Conservation (phyloP, 2,797 vertebrate genomes). For the Pogoniulus pusillus region DNA sequence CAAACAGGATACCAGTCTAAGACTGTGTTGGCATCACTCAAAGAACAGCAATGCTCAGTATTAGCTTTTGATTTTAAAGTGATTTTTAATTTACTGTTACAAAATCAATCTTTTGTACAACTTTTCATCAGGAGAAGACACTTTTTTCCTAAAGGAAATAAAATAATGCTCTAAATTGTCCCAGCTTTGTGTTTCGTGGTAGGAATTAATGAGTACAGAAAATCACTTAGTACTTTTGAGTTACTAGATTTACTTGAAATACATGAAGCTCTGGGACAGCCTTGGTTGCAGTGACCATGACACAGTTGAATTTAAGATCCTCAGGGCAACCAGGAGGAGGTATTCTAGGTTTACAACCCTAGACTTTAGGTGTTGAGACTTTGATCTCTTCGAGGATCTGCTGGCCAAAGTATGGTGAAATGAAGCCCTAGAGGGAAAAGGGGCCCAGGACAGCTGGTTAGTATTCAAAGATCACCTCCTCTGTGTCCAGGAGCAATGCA, state of each 20-base stretch:
- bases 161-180: slow-evolving; percentile 34
- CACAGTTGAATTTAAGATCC: no score
- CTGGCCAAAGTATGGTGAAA: no score
- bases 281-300: no score
- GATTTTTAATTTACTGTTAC: slow-evolving; percentile 41
- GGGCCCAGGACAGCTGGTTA: no score
- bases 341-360: no score
- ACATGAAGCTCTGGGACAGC: no score
- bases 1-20: slow-evolving; percentile 8
- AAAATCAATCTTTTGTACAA: slow-evolving; percentile 56
- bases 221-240: slow-evolving; percentile 52
- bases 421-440: no score
- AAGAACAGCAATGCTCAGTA: not conserved
- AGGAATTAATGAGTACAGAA: slow-evolving; percentile 32
- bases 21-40: slow-evolving; percentile 15
- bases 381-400: no score
- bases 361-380: no score
- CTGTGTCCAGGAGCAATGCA: no score
- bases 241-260: slow-evolving; percentile 44
- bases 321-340: no score
- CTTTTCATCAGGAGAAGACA: slow-evolving; percentile 51
- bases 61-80: slow-evolving; percentile 37
- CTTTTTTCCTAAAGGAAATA: slow-evolving; percentile 26
- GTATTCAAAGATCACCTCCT: no score
- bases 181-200: slow-evolving; percentile 44